Conservation (phyloP, 2,113 vertebrate species). For the Gymnorhina tibicen region DNA sequence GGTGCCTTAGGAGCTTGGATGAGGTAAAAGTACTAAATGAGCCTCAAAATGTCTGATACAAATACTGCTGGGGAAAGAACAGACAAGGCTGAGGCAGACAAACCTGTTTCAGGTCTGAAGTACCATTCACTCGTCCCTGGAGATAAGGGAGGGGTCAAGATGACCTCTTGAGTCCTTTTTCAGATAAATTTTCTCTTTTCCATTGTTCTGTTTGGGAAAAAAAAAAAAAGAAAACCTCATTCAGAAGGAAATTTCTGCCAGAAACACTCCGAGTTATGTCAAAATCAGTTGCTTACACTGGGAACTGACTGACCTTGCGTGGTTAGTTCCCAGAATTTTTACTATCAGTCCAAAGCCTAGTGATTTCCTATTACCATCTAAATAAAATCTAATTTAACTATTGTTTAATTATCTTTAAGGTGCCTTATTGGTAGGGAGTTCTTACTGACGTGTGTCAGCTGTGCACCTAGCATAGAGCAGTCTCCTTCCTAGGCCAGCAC, state of each 20-base stretch:
- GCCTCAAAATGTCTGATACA: neutral
- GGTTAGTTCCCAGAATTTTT: neutral
- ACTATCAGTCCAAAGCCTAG: neutral
- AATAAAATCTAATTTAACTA: neutral
- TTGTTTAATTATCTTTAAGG: neutral
- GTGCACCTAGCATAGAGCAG: neutral
- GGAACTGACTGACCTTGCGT: neutral
- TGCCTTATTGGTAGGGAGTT: neutral
- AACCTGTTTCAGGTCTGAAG: neutral
- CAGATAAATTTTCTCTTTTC: neutral
- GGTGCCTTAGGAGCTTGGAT: neutral
- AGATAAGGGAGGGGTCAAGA: neutral
- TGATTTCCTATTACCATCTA: neutral
- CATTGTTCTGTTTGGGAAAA: neutral
- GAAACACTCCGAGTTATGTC: neutral
- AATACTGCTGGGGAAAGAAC: neutral
- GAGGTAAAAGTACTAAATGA: neutral
- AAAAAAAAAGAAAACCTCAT: neutral
- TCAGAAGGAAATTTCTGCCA: neutral
- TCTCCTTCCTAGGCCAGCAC: neutral
- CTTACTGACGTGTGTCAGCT: neutral
- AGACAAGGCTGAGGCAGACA: neutral
- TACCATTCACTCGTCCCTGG: neutral
- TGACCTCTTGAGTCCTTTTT: neutral
- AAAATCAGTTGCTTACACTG: neutral